Percentiles rank a stretch among this genome's conserved stretches.
Conservation (phyloP, 30 jellyfish, hydroid and myxozoan species). For the Aurelia sp. region DNA sequence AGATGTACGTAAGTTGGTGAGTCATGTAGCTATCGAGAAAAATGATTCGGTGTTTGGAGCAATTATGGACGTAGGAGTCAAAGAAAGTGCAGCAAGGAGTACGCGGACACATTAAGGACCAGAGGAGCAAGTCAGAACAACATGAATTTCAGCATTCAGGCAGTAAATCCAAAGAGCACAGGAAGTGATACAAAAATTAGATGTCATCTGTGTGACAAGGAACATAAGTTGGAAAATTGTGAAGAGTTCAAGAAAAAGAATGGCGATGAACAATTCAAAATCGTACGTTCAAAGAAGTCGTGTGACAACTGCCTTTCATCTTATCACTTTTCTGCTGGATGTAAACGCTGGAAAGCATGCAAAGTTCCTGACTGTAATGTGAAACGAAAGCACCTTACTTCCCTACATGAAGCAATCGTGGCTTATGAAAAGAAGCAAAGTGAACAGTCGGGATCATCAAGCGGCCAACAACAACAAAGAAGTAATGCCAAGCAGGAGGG, state of each 20-base stretch:
- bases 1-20: conserved; percentile 3
- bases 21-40: conserved; percentile 12
- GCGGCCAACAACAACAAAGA: background rate
- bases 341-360: conserved; percentile 44
- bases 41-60: conserved; percentile 12
- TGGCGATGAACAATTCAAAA: conserved; percentile 31
- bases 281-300: conserved; percentile 24
- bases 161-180: background rate
- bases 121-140: no score
- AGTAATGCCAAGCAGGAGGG: background rate
- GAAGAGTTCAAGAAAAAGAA: conserved; percentile 20
- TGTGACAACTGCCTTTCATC: conserved; percentile 54
- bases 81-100: no score
- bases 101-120: no score
- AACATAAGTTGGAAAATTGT: conserved; percentile 41
- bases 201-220: conserved; percentile 34
- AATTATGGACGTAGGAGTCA: no score
- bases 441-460: background rate
- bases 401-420: conserved; percentile 34
- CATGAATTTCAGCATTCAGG: conserved; percentile 26
- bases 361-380: conserved; percentile 22
- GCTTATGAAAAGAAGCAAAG: conserved; percentile 21
- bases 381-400: conserved; percentile 40
- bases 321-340: conserved; percentile 40
- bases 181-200: background rate